Conservation (phyloP, 2,888 invertebrate species). For the Latrodectus hesperus region DNA sequence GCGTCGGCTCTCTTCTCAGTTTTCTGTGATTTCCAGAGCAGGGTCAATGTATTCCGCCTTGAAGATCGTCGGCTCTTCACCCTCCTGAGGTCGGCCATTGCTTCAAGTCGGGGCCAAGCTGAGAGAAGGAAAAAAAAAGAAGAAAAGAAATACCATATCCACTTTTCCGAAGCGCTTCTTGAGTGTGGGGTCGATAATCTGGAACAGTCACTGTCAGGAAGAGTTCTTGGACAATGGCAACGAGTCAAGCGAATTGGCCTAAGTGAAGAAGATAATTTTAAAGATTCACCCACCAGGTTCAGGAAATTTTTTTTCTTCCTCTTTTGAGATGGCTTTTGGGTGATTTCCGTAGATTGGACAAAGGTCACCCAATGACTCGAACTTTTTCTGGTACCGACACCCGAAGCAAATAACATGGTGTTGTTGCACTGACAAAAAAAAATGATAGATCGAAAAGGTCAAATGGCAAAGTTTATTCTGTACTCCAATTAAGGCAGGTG, state of each 20-base stretch:
- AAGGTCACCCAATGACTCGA: too few relatives aligned
- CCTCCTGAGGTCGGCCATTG: slow-evolving; percentile 63
- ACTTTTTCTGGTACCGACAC: too few relatives aligned
- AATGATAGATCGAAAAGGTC: too few relatives aligned
- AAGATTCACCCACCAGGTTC: too few relatives aligned
- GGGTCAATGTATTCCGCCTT: slow-evolving; percentile 59
- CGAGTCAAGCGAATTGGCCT: not conserved
- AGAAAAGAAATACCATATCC: slow-evolving; percentile 13
- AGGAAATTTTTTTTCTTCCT: too few relatives aligned
- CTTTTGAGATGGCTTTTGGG: too few relatives aligned
- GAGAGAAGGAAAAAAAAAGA: not conserved
- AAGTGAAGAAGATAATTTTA: too few relatives aligned
- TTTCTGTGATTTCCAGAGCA: slow-evolving; percentile 41
- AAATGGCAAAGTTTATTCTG: too few relatives aligned
- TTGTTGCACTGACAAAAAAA: too few relatives aligned
- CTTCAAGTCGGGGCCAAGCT: slow-evolving; percentile 8
- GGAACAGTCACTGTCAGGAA: not conserved
- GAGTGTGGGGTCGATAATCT: slow-evolving; percentile 21
- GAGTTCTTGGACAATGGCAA: not conserved
- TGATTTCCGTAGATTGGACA: too few relatives aligned
- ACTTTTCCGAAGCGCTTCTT: slow-evolving; percentile 30
- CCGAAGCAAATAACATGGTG: too few relatives aligned
- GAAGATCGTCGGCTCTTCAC: slow-evolving; percentile 47
- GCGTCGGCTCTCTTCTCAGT: not conserved
- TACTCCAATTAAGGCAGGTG: too few relatives aligned